Percentiles rank a stretch among this genome's conserved stretches.
phyloP scores from a whole-genome alignment of 2,888 invertebrate genomes.

The Chloromyia formosa region DNA sequence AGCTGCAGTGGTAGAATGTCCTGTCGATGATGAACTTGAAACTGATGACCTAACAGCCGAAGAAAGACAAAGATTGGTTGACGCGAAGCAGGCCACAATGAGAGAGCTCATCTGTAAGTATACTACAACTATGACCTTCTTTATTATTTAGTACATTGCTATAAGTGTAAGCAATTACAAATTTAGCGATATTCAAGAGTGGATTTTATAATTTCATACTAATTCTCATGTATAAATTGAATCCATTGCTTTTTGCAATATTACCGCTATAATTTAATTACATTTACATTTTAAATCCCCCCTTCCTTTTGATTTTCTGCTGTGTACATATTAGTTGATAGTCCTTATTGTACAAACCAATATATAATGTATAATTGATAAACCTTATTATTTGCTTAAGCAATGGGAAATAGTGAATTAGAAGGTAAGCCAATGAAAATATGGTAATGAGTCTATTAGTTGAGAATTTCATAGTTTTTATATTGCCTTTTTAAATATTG shows the following conservation, averaged over 20 bases:
- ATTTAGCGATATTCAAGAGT: no score
- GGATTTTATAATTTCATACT: background rate
- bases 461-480: background rate
- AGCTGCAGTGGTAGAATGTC: conserved; percentile 84
- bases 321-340: background rate
- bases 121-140: conserved; percentile 7
- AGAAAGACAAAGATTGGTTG: conserved; percentile 78
- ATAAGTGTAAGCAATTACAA: no score
- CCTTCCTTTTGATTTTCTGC: background rate
- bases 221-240: conserved; percentile 4
- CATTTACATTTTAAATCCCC: background rate
- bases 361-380: conserved; percentile 26
- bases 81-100: conserved; percentile 81
- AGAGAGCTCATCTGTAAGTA: conserved; percentile 80
- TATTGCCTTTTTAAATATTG: no score
- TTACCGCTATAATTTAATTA: conserved; percentile 29
- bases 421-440: conserved; percentile 54
- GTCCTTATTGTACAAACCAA: background rate
- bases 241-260: conserved; percentile 33
- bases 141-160: conserved; percentile 14
- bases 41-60: conserved; percentile 78
- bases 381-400: conserved; percentile 51
- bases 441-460: background rate
- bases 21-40: conserved; percentile 77
- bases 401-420: conserved; percentile 56